phyloP scores from a whole-genome alignment of 2,797 vertebrate genomes.

The Scolopax rusticola region DNA sequence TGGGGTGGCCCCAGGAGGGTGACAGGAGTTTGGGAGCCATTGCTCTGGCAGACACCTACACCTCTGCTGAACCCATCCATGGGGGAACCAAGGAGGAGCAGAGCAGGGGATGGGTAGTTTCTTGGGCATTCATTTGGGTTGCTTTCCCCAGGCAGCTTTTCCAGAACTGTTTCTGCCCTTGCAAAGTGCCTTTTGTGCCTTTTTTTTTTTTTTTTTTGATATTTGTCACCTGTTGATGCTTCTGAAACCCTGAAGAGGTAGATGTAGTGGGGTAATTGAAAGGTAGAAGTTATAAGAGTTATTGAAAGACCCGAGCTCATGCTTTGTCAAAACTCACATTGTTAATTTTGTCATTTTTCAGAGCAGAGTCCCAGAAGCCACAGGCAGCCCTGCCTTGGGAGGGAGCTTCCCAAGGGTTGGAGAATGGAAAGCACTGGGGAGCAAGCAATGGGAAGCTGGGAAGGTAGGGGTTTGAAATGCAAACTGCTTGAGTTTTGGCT shows the following conservation, averaged over 20 bases:
- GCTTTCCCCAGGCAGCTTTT: neutral
- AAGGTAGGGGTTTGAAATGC: neutral
- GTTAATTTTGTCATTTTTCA: neutral
- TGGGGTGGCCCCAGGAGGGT: neutral
- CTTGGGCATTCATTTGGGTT: neutral
- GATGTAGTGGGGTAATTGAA: neutral
- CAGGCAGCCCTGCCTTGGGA: neutral
- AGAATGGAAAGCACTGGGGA: neutral
- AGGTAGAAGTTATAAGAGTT: neutral
- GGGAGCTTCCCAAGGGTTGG: fast-evolving
- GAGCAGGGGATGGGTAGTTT: neutral
- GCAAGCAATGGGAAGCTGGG: neutral
- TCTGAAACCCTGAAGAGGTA: neutral
- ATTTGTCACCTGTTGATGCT: neutral
- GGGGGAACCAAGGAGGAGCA: neutral
- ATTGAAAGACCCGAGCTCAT: neutral
- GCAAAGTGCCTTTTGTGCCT: neutral
- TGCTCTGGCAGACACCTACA: neutral
- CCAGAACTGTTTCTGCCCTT: neutral
- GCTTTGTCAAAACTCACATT: neutral
- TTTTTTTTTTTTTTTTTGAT: neutral
- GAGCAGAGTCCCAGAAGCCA: neutral
- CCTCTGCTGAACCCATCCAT: neutral
- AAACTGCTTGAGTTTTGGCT: neutral
- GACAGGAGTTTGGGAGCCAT: neutral